Percentiles rank a stretch among this genome's conserved stretches.
phyloP scores from a whole-genome alignment of 1,140 invertebrate species.

The Trypoxylus dichotomus region DNA sequence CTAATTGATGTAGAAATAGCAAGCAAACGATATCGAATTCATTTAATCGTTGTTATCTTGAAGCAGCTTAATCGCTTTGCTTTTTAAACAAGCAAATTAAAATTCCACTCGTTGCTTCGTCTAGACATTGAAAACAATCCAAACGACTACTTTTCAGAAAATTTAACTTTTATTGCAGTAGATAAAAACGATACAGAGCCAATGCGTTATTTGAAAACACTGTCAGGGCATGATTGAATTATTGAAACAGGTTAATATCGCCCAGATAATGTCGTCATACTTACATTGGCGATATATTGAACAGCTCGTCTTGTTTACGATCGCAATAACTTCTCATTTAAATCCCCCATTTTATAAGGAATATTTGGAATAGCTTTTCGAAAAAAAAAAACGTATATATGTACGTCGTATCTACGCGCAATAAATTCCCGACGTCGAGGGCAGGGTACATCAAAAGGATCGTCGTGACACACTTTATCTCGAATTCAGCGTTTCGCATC shows the following conservation, averaged over 20 bases:
- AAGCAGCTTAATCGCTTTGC: too few relatives aligned
- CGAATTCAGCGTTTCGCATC: background rate
- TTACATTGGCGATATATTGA: background rate
- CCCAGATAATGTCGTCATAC: background rate
- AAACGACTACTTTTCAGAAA: too few relatives aligned
- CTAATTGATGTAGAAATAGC: too few relatives aligned
- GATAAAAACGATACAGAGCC: too few relatives aligned
- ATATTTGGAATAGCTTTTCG: background rate
- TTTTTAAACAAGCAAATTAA: too few relatives aligned
- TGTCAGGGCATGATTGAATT: background rate
- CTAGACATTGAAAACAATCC: too few relatives aligned
- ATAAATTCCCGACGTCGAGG: background rate
- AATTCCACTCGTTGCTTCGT: too few relatives aligned
- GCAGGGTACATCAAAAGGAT: constrained; percentile 6
- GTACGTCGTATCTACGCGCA: background rate
- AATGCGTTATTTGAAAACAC: too few relatives aligned
- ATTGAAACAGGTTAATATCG: background rate
- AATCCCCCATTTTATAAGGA: background rate
- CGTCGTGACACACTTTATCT: background rate
- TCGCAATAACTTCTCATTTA: background rate
- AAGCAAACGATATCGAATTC: too few relatives aligned
- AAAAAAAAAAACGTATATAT: background rate
- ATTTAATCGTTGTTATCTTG: too few relatives aligned
- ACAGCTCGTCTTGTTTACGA: background rate
- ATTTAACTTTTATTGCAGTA: too few relatives aligned